phyloP scores from a whole-genome alignment of 1,140 invertebrate genomes.

The Lasioglossum albipes region DNA sequence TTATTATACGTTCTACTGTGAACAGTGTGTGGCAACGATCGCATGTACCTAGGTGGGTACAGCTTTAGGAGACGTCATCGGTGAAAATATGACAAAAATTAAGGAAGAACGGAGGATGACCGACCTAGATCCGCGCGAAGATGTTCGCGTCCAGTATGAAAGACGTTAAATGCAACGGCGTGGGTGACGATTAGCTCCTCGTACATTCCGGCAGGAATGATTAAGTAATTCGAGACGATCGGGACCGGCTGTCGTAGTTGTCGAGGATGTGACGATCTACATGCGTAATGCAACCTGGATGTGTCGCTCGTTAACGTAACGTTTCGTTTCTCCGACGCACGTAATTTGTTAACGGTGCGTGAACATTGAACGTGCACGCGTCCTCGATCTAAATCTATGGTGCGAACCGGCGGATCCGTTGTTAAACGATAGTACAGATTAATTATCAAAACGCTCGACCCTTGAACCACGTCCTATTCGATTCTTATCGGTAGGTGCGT shows the following conservation, averaged over 20 bases:
- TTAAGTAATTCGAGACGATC: constrained; percentile 63
- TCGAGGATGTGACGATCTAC: constrained; percentile 59
- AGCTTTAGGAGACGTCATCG: neutral
- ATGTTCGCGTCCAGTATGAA: constrained; percentile 6
- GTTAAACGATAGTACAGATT: constrained; percentile 64
- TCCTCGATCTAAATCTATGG: constrained; percentile 75
- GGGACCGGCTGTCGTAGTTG: constrained; percentile 17
- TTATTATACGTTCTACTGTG: too few relatives aligned
- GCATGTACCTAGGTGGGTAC: too few relatives aligned
- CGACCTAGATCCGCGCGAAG: constrained; percentile 29
- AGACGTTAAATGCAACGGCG: constrained; percentile 37
- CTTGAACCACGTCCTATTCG: neutral
- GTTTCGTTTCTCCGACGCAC: constrained; percentile 65
- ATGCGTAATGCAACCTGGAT: constrained; percentile 58
- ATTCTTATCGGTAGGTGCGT: neutral
- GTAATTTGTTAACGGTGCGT: constrained; percentile 37
- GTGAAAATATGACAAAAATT: neutral
- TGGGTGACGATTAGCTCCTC: constrained; percentile 55
- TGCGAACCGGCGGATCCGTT: constrained; percentile 70
- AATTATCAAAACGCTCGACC: constrained; percentile 62
- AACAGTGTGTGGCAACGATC: too few relatives aligned
- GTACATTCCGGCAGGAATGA: constrained; percentile 25
- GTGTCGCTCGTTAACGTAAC: constrained; percentile 42
- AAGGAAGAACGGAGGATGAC: neutral
- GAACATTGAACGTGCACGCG: constrained; percentile 38